Conservation (phyloP, 2,113 vertebrate species). For the Saimiri boliviensis region DNA sequence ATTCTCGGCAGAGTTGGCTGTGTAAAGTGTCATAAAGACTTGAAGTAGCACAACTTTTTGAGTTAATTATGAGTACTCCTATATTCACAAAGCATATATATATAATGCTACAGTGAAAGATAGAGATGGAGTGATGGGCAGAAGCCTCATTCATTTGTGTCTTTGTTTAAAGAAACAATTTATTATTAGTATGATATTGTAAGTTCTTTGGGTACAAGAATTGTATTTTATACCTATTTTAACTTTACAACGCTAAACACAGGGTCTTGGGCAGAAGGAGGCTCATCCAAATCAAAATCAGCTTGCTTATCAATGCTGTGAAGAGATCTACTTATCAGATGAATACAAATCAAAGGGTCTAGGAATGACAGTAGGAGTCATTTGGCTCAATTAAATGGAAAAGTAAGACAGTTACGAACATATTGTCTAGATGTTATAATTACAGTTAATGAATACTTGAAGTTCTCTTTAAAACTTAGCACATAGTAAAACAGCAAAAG, state of each 20-base stretch:
- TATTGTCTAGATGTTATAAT: background rate
- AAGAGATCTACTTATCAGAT: background rate
- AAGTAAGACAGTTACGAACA: background rate
- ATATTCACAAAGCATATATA: background rate
- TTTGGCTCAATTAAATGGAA: background rate
- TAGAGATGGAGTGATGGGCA: background rate
- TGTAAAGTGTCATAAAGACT: background rate
- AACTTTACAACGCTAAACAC: background rate
- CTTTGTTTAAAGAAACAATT: background rate
- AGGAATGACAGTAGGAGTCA: background rate
- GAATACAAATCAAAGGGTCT: background rate
- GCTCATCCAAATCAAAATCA: background rate
- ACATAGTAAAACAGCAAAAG: background rate
- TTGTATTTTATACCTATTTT: background rate
- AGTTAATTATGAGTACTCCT: background rate
- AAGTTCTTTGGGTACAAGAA: background rate
- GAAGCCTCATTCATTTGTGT: background rate
- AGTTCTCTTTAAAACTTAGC: slow-evolving; percentile 1
- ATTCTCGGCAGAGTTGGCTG: background rate
- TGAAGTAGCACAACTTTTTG: background rate
- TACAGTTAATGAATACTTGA: background rate
- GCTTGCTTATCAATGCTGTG: background rate
- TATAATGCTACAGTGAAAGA: background rate
- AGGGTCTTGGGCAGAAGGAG: background rate
- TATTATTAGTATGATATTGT: background rate